phyloP scores from a whole-genome alignment of 2,113 vertebrate genomes.

The Brachypteracias leptosomus region DNA sequence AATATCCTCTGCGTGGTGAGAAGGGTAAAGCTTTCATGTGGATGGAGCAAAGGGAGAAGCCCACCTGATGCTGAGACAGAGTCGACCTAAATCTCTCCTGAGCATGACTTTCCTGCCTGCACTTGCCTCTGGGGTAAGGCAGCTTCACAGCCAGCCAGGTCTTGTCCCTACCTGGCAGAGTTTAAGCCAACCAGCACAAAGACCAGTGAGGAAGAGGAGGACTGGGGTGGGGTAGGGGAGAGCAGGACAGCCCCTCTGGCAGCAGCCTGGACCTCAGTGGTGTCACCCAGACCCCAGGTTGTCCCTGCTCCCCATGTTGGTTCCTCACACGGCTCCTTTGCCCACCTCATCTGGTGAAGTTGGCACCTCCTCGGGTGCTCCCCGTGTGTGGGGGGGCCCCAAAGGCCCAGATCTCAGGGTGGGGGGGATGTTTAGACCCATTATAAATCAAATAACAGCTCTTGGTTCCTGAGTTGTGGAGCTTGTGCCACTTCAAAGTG shows the following conservation, averaged over 20 bases:
- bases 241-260: neutral
- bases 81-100: fast-evolving
- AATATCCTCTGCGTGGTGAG: neutral
- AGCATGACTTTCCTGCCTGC: neutral
- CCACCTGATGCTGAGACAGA: neutral
- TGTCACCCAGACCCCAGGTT: neutral
- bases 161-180: neutral
- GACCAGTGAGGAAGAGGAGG: neutral
- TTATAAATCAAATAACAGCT: neutral
- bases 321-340: neutral
- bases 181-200: neutral
- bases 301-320: neutral
- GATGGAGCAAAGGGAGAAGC: neutral
- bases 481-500: neutral
- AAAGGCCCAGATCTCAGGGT: neutral
- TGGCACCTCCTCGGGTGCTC: neutral
- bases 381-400: fast-evolving
- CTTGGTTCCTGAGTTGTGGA: neutral
- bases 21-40: neutral
- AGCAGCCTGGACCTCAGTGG: neutral
- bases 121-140: fast-evolving
- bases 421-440: neutral
- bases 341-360: neutral
- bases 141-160: neutral
- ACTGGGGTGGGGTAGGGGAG: neutral